Percentiles rank a stretch among this genome's conserved stretches.
phyloP scores from a whole-genome alignment of 2,888 invertebrate genomes.

The Spatulosminthurus flaviceps region DNA sequence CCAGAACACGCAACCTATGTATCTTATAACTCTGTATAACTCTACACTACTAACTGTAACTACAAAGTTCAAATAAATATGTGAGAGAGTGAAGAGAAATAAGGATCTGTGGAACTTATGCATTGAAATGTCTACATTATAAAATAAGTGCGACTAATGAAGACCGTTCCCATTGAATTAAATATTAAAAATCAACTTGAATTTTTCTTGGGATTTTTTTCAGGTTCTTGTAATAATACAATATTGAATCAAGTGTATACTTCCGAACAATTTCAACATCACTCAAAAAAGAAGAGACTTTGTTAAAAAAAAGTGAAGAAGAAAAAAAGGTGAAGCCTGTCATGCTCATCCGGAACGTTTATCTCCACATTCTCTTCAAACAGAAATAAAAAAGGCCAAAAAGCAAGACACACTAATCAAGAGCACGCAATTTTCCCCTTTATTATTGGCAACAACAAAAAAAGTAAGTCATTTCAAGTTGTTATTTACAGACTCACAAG shows the following conservation, averaged over 20 bases:
- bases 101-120: too few relatives aligned
- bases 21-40: too few relatives aligned
- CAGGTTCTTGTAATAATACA: not conserved
- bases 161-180: conserved; percentile 3
- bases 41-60: too few relatives aligned
- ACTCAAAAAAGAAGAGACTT: not conserved
- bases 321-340: conserved; percentile 13
- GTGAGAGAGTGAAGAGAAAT: too few relatives aligned
- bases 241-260: conserved; percentile 3
- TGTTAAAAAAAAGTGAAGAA: too few relatives aligned
- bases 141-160: conserved; percentile 1
- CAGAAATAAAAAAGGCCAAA: not conserved
- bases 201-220: not conserved
- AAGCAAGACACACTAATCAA: not conserved
- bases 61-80: too few relatives aligned
- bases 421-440: conserved; percentile 7
- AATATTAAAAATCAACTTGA: conserved; percentile 11
- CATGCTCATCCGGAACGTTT: conserved; percentile 14
- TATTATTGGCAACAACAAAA: not conserved
- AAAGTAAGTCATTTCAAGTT: conserved; percentile 13
- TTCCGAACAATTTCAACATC: not conserved
- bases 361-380: not conserved
- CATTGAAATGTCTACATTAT: not conserved
- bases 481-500: not conserved
- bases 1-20: not conserved